Evolutionary conservation across 35 echinoderm and acorn worm species (phyloP), one percentile per base, ranked within the genome.

Genomic region (Chiridota heheva): DNA sequence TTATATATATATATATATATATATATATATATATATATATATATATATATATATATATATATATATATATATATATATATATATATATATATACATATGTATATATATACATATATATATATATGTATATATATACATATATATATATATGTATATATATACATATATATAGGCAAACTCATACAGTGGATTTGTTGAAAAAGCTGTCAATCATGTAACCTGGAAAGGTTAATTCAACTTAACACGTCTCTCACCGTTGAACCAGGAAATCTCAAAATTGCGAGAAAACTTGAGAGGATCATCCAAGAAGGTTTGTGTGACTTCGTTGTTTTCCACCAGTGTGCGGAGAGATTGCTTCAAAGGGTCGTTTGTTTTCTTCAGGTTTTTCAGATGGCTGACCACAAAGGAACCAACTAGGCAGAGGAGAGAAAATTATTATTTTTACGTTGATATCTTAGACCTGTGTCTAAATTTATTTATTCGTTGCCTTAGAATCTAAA

Each of bases 381-480:
- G 60, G 33, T 87, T 87, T 55, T 81, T 82, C 37, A 96, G 58
- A 40, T 87, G 79, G 42, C 87, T 96, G 73, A 77, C 71, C 2
- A 96, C 83, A 46, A 83, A 96, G 18, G 76, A 86, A 22, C 83
- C 84, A 81, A 96, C 93, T 96, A 62, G n/a, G 32, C 31, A 71
- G 36, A 40, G 28, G 45, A 7, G 40, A 17, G n/a, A n/a, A n/a
- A n/a, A n/a, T n/a, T n/a, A n/a, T n/a, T n/a, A n/a, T n/a, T n/a
- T n/a, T n/a, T n/a, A n/a, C n/a, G n/a, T n/a, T n/a, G n/a, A n/a
- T n/a, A n/a, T n/a, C n/a, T n/a, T n/a, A n/a, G n/a, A n/a, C n/a
- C n/a, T n/a, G n/a, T n/a, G n/a, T n/a, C n/a, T n/a, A n/a, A n/a
- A n/a, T n/a, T n/a, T n/a, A n/a, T n/a, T n/a, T n/a, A n/a, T n/a